A percentile compares a stretch with the other conserved stretches of the same genome.
phyloP scores from a whole-genome alignment of 2,113 vertebrate species.

The Ptyas mucosa region DNA sequence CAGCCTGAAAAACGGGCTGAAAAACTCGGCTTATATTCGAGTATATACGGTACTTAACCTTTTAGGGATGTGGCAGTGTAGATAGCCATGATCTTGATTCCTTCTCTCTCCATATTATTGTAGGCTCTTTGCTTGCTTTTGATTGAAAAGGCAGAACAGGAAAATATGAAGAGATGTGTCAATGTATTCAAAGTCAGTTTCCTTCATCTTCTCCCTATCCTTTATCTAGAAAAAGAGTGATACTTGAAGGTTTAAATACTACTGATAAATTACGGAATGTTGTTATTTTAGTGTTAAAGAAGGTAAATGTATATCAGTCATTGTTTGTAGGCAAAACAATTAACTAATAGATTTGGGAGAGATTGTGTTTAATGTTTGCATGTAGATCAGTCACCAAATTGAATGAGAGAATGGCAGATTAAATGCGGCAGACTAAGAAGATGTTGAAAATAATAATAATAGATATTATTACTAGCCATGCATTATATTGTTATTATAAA shows the following conservation, averaged over 20 bases:
- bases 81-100: slow-evolving; percentile 5
- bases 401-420: neutral
- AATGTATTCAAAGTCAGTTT: neutral
- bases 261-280: slow-evolving; percentile 8
- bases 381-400: neutral
- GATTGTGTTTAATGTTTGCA: neutral
- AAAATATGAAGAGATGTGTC: slow-evolving; percentile 26
- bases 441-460: too few relatives aligned
- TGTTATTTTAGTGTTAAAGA: neutral
- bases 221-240: slow-evolving; percentile 14
- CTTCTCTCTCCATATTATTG: neutral
- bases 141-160: neutral
- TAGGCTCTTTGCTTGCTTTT: neutral
- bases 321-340: neutral
- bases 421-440: too few relatives aligned
- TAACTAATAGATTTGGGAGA: neutral
- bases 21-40: too few relatives aligned
- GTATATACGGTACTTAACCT: too few relatives aligned
- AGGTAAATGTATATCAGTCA: slow-evolving; percentile 9
- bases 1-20: too few relatives aligned
- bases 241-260: slow-evolving; percentile 17
- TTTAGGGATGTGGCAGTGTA: slow-evolving; percentile 33
- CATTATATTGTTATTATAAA: too few relatives aligned
- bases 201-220: slow-evolving; percentile 27
- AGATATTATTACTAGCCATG: too few relatives aligned